Conservation (phyloP, 2,888 invertebrate species). For the Pollenia amentaria region DNA sequence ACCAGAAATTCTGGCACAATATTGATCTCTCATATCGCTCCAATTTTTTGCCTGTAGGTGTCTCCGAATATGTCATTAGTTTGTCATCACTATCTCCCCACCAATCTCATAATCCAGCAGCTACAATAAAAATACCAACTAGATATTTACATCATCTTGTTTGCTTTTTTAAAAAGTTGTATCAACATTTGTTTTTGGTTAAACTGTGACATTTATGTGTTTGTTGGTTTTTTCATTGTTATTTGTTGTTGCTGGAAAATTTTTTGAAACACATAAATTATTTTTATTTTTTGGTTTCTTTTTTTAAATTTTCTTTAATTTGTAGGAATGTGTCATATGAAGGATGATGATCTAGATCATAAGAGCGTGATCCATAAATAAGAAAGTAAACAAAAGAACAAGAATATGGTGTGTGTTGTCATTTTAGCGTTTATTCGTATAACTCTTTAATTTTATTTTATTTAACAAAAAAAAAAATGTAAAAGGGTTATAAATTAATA, state of each 20-base stretch:
- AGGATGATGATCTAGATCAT: conserved; percentile 54
- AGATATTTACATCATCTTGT: neutral
- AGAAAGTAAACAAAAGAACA: conserved; percentile 3
- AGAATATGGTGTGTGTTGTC: neutral
- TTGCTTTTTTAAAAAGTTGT: too few species aligned
- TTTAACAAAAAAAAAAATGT: neutral
- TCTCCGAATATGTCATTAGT: neutral
- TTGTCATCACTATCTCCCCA: conserved; percentile 12
- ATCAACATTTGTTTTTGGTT: conserved; percentile 8
- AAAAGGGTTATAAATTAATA: neutral
- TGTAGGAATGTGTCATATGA: conserved; percentile 48
- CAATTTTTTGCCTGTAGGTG: conserved; percentile 6
- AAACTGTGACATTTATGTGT: conserved; percentile 43
- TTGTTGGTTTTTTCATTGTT: conserved; percentile 24
- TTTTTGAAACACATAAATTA: conserved; percentile 48
- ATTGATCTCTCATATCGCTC: too few species aligned
- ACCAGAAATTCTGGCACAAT: too few species aligned
- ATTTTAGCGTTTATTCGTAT: conserved; percentile 32
- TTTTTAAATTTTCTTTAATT: conserved; percentile 4
- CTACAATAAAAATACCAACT: too few species aligned
- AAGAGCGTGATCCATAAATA: conserved; percentile 30
- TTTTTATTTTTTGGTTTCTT: conserved; percentile 11
- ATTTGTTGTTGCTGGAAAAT: conserved; percentile 50
- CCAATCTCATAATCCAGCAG: neutral
- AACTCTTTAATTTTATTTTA: neutral